Evolutionary conservation across 2,113 vertebrate species (phyloP).

Genomic region (Drymodes brunneopygia): DNA sequence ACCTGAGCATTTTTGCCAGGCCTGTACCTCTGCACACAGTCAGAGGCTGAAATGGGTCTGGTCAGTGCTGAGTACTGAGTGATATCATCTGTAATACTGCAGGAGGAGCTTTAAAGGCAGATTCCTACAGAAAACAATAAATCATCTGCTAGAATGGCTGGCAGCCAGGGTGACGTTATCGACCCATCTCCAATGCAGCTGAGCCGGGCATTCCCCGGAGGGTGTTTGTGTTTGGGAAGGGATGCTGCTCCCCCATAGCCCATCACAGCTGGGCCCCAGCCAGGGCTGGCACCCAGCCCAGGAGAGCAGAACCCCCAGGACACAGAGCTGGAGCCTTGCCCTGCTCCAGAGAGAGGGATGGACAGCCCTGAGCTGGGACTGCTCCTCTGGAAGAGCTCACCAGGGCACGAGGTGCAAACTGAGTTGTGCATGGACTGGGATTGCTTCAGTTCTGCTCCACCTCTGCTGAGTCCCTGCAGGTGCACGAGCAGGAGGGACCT

Average conservation of each 20-base stretch:
- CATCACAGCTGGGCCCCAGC: background rate
- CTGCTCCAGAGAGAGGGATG: background rate
- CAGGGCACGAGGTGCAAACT: background rate
- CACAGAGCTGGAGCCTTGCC: background rate
- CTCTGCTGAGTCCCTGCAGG: background rate
- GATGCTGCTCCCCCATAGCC: background rate
- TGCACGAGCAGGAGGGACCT: background rate
- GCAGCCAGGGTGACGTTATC: conserved; percentile 22
- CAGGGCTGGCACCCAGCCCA: background rate
- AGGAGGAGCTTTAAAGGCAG: background rate
- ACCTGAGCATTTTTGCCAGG: background rate
- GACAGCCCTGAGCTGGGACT: background rate
- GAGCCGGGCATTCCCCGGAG: background rate
- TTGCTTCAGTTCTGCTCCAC: background rate
- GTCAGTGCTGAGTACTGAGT: background rate
- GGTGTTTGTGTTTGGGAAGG: background rate
- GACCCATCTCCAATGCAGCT: background rate
- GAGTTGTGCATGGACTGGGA: background rate
- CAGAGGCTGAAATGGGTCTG: background rate
- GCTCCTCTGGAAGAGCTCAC: background rate
- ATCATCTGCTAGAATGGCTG: background rate
- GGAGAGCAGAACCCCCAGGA: background rate
- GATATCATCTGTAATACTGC: background rate
- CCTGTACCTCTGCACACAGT: background rate
- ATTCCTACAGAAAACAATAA: background rate